Base-by-base conservation (phyloP, 2,888 invertebrate species). In the Rhodophaea formosa region DNA sequence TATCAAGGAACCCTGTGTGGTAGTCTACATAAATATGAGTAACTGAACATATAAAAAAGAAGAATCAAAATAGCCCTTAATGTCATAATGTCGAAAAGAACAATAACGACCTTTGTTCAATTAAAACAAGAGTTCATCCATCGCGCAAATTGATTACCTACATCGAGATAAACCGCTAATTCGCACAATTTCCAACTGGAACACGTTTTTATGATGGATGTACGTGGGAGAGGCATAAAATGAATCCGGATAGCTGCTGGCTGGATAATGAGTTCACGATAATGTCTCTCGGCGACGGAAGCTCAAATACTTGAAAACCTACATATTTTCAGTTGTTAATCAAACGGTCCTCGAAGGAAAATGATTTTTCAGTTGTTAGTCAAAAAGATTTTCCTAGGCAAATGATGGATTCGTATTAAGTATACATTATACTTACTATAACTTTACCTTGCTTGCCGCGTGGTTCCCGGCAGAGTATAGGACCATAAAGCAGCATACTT, bases 181-280 rank as follows among this genome's bases (percentile, higher is more conserved):
- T 35, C 35, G 32, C 49, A 49, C 49, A 49, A 49, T 49, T 49
- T 32, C 15, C 49, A 49, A 32, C 30, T 49, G 32, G 39, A 35
- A 17, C 51, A 51, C 51, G 51, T 51, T 51, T 51, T 39, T 51
- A 51, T 51, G 35, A 35, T 51, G 39, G 35, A 51, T 51, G 51
- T 51, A 35, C 51, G 39, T 51, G 35, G 51, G 51, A 12, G 51
- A 35, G 16, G 15, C 16, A 51, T 35, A 35, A 51, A 51, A 35
- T 51, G 51, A 51, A 51, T 51, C 16, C 51, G 35, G 51, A 51
- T 39, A 49, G 32, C 49, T 49, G 51, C 51, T 17, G 16, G 47
- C 7, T 35, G 39, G 29, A 46, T 51, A 51, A 51, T 51, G 51
- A 51, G 51, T 51, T 51, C 17, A 51, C 15, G 51, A 35, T 51